Evolutionary conservation across 92 coral and sea anemone genomes (phyloP), one percentile per base, ranked within the genome.

Genomic region (Epizoanthus stellaris): DNA sequence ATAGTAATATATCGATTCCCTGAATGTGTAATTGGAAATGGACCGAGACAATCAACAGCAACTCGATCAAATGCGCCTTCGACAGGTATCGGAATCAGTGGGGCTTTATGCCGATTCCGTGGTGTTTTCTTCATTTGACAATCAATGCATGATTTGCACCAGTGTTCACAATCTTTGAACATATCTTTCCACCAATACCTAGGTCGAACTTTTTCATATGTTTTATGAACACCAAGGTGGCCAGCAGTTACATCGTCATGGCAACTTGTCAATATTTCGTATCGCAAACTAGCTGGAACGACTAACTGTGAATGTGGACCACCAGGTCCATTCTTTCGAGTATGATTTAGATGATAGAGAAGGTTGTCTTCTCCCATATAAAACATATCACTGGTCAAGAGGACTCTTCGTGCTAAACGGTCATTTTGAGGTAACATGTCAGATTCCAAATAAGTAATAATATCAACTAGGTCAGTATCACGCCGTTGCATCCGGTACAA

Each of bases 1-100:
- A 82, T 88, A 2, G 85, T 76, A 5, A 94, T 88, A 52, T 91
- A 91, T 34, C 85, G 70, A 43, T 89, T 89, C 0, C 98, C 98
- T 14, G 85, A 59, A 21, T 65, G 62, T 23, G 93, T 87, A 25
- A 73, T 88, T 3, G 88, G 86, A 16, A 87, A 87, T 1, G 98
- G 95, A 6, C 97, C 94, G 15, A 91, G 53, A 38, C 39, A n/a
- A 23, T 90, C 93, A 0, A 86, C 87, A 10, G 70, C 86, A 5
- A 80, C 53, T 3, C 90, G 81, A 4, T 76, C 87, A 60, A 84
- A 84, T 9, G 81, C 80, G 19, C 70, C 65, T 53, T 84, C 87
- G 40, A 77, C 89, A 20, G 89, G 89, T 15, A 86, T 77, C 2
- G 89, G 75, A 4, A 86, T 5, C 66, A 86, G 40, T 2, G 72